Evolutionary conservation across 2,113 vertebrate species (phyloP).

Genomic region (Nibea albiflora): DNA sequence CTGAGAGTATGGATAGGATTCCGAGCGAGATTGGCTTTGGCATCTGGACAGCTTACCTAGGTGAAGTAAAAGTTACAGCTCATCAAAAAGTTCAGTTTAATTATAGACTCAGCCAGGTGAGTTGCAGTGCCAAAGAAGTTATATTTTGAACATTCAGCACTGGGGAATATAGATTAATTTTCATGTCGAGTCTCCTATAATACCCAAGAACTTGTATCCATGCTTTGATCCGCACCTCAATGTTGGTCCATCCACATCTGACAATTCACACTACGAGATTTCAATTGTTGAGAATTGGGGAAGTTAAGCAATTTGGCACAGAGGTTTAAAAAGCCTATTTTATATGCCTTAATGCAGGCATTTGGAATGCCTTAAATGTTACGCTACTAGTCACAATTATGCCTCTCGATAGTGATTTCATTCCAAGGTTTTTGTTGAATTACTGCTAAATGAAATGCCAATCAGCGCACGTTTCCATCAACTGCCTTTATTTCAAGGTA

Average conservation of each 20-base stretch:
- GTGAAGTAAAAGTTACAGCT: conserved; percentile 68
- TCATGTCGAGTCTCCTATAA: not conserved
- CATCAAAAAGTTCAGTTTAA: conserved; percentile 72
- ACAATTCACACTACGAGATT: not conserved
- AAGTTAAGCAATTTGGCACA: not conserved
- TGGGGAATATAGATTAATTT: conserved; percentile 25
- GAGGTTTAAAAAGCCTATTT: not conserved
- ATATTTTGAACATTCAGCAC: conserved; percentile 43
- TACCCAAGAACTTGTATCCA: not conserved
- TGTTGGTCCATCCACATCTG: not conserved
- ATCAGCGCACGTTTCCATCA: not conserved
- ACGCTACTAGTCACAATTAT: not conserved
- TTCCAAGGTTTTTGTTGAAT: not conserved
- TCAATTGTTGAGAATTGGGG: not conserved
- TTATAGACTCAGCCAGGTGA: conserved; percentile 48
- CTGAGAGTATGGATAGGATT: conserved; percentile 59
- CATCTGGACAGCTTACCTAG: conserved; percentile 60
- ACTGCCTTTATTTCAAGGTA: not conserved
- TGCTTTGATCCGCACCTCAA: conserved; percentile 11
- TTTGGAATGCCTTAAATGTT: not conserved
- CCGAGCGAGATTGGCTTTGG: conserved; percentile 47
- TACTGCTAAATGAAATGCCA: not conserved
- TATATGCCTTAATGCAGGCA: not conserved
- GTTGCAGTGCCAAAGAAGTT: conserved; percentile 32
- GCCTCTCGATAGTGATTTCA: not conserved